These are phyloP conservation scores for Dipodomys stephensi DNA, from an alignment of 2,113 vertebrate species.

Conservation along the genomic window DNA sequence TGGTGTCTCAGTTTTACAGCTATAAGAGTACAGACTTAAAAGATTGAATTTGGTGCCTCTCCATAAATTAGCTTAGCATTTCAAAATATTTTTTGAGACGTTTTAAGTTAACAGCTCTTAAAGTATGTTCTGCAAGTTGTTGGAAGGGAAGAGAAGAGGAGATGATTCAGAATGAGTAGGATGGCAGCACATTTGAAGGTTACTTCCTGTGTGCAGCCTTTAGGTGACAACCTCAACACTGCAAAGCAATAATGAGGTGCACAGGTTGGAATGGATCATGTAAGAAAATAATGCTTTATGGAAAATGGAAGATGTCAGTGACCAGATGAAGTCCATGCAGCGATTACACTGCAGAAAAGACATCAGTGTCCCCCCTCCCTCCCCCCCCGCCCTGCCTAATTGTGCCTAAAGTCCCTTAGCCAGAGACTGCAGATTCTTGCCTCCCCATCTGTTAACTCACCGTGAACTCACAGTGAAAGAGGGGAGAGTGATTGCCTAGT, in stretches of 20 bases:
- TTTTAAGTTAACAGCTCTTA: constrained; percentile 72
- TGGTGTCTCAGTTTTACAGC: constrained; percentile 27
- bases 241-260: constrained; percentile 51
- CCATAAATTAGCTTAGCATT: constrained; percentile 54
- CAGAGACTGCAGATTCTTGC: constrained; percentile 47
- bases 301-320: constrained; percentile 29
- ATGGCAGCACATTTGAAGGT: constrained; percentile 32
- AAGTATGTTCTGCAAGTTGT: constrained; percentile 66
- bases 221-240: constrained; percentile 45
- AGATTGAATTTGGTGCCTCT: constrained; percentile 46
- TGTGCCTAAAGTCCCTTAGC: constrained; percentile 69
- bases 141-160: constrained; percentile 50
- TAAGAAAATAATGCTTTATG: constrained; percentile 45
- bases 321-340: constrained; percentile 3
- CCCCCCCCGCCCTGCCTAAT: not conserved
- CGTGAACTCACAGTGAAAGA: constrained; percentile 59
- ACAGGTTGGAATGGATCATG: constrained; percentile 61
- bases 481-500: not conserved
- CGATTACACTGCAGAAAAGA: not conserved
- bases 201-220: constrained; percentile 7
- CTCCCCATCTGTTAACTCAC: constrained; percentile 42
- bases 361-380: not conserved
- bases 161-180: constrained; percentile 3
- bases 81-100: constrained; percentile 62
- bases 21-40: constrained; percentile 28